These are phyloP conservation scores for Luperina nickerlii DNA, from an alignment of 2,888 invertebrate genomes.

Conservation along the genomic window DNA sequence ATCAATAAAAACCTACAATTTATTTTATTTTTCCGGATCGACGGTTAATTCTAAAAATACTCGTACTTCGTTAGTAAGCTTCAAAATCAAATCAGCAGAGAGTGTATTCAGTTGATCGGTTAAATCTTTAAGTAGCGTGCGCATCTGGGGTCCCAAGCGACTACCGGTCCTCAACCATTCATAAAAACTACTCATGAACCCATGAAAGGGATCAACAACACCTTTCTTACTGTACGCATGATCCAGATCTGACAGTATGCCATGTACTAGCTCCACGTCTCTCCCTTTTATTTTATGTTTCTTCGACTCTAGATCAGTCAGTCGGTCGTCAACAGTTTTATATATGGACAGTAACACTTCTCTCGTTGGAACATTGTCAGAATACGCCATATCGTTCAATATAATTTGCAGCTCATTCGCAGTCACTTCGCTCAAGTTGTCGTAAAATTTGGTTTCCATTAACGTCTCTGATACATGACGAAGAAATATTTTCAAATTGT, in stretches of 20 bases:
- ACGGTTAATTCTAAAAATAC: constrained; percentile 80
- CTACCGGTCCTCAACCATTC: constrained; percentile 69
- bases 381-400: constrained; percentile 80
- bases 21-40: constrained; percentile 71
- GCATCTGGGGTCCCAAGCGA: constrained; percentile 65
- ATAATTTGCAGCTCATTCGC: constrained; percentile 77
- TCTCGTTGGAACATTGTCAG: constrained; percentile 73
- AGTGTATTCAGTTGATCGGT: constrained; percentile 62
- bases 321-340: constrained; percentile 72
- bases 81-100: constrained; percentile 70
- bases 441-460: constrained; percentile 73
- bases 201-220: constrained; percentile 71
- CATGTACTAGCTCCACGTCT: constrained; percentile 76
- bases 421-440: constrained; percentile 70
- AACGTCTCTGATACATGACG: constrained; percentile 53
- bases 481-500: constrained; percentile 68
- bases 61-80: constrained; percentile 77
- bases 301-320: constrained; percentile 62
- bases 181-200: constrained; percentile 71
- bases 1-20: constrained; percentile 9
- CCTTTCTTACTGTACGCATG: constrained; percentile 74
- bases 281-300: constrained; percentile 62
- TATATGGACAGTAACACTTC: constrained; percentile 73
- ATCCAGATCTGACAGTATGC: constrained; percentile 83
- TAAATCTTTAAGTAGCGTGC: constrained; percentile 70